phyloP scores from a whole-genome alignment of 2,113 vertebrate genomes.

The Paradoxurus hermaphroditus region DNA sequence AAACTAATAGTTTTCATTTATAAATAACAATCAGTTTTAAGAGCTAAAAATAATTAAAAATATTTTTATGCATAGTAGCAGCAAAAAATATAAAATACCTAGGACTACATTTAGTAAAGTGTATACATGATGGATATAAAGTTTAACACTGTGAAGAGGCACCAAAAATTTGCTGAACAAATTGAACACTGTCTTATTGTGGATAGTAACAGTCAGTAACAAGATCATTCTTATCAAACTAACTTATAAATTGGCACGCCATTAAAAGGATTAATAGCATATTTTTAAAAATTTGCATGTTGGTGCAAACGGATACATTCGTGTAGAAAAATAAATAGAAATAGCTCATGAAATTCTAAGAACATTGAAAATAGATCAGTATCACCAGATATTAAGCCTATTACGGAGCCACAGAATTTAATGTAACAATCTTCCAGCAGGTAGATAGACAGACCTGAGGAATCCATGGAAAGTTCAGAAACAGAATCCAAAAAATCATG shows the following conservation, averaged over 20 bases:
- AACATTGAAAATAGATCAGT: background rate
- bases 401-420: background rate
- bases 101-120: background rate
- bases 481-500: background rate
- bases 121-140: background rate
- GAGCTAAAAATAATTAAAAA: background rate
- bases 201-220: background rate
- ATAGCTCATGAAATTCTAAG: conserved; percentile 2
- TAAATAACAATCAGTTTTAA: background rate
- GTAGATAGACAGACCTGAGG: background rate
- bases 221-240: background rate
- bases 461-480: conserved; percentile 3
- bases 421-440: background rate
- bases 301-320: background rate
- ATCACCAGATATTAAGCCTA: background rate
- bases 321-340: background rate
- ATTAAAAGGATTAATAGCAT: conserved; percentile 1
- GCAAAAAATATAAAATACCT: background rate
- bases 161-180: background rate
- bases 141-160: background rate
- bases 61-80: background rate
- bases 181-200: background rate
- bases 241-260: background rate
- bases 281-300: background rate
- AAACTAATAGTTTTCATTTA: background rate